Evolutionary conservation across 2,797 vertebrate species (phyloP).

Genomic region (Sardinella longiceps): DNA sequence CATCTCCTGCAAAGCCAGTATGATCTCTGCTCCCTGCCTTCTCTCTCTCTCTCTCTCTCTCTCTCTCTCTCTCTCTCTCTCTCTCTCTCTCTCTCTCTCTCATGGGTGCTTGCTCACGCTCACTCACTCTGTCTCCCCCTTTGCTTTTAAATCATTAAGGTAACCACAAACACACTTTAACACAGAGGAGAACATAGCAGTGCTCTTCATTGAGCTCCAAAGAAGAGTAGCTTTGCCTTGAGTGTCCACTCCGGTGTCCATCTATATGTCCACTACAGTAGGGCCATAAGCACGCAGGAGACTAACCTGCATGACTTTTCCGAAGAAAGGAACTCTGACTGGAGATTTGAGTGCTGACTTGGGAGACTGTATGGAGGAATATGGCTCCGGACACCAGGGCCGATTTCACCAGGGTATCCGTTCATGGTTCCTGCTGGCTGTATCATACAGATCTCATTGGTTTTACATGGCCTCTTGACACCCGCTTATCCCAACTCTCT

Average conservation of each 20-base stretch:
- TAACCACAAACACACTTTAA: slow-evolving; percentile 22
- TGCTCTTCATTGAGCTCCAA: slow-evolving; percentile 9
- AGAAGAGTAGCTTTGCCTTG: slow-evolving; percentile 10
- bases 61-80: neutral
- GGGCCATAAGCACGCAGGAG: neutral
- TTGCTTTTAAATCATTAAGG: slow-evolving; percentile 78
- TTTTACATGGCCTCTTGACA: slow-evolving; percentile 9
- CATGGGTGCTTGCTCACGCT: slow-evolving; percentile 76
- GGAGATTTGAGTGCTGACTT: neutral
- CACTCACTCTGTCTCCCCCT: slow-evolving; percentile 72
- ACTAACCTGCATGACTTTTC: slow-evolving; percentile 2
- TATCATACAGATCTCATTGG: slow-evolving; percentile 18
- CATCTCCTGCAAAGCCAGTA: slow-evolving; percentile 57
- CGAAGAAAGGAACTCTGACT: neutral
- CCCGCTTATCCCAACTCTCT: slow-evolving; percentile 13
- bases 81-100: slow-evolving; percentile 60
- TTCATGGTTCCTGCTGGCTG: slow-evolving; percentile 8
- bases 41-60: slow-evolving; percentile 1
- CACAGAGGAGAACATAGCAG: neutral
- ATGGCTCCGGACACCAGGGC: slow-evolving; percentile 12
- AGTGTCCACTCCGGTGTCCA: slow-evolving; percentile 2
- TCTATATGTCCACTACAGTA: neutral
- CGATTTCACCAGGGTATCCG: slow-evolving; percentile 13
- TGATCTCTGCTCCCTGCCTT: slow-evolving; percentile 1
- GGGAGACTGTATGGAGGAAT: slow-evolving; percentile 3